Percentiles rank a stretch among this genome's conserved stretches.
Evolutionary conservation across 2,113 vertebrate species (phyloP).

Genomic region (Axis porcinus): DNA sequence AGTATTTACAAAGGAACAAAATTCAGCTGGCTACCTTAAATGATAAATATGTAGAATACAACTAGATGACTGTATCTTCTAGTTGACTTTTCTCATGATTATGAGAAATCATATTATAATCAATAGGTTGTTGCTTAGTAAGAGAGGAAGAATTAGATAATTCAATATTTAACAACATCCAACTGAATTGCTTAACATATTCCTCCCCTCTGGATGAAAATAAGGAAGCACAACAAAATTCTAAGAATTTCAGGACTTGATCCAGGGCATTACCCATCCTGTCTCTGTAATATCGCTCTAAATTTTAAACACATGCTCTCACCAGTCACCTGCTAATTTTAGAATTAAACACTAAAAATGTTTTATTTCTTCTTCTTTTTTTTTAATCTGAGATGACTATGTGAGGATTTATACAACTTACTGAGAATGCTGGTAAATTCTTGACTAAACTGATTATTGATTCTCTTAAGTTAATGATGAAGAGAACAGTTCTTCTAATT

Average conservation of each 20-base stretch:
- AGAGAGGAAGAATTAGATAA: background rate
- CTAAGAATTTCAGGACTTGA: background rate
- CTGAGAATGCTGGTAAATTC: background rate
- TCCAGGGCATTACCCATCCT: background rate
- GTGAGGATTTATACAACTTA: background rate
- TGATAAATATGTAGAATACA: background rate
- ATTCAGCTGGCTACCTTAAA: background rate
- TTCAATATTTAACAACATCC: background rate
- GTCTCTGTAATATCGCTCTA: background rate
- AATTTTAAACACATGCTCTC: background rate
- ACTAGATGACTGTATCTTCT: background rate
- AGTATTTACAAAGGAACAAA: background rate
- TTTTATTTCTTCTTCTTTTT: background rate
- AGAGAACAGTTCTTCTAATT: background rate
- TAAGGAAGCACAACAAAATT: background rate
- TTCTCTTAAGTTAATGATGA: background rate
- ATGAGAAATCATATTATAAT: background rate
- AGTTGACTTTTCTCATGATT: background rate
- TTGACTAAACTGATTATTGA: background rate
- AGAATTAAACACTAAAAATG: background rate
- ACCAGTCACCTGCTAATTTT: background rate
- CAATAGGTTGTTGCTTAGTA: background rate
- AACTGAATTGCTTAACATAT: background rate
- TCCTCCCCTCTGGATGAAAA: background rate
- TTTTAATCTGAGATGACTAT: background rate